Conservation (phyloP, 2,113 vertebrate genomes). For the Malurus cyaneus region DNA sequence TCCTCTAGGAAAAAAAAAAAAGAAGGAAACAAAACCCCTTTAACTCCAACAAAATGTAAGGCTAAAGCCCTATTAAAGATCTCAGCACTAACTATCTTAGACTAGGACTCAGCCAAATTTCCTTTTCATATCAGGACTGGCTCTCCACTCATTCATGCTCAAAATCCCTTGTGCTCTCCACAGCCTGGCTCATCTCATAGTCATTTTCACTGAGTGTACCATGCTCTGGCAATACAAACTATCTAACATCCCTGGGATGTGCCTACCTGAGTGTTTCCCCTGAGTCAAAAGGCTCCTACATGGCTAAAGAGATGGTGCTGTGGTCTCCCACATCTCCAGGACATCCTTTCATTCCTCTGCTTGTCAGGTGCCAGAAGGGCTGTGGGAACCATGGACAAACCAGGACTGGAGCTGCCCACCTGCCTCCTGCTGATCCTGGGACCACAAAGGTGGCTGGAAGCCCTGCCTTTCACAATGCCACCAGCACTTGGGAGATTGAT, state of each 20-base stretch:
- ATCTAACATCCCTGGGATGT: background rate
- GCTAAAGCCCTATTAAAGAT: background rate
- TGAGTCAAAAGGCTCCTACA: background rate
- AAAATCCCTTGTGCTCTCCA: background rate
- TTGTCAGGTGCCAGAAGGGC: background rate
- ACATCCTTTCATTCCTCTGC: background rate
- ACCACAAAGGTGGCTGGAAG: background rate
- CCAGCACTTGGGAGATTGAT: background rate
- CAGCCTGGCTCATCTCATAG: background rate
- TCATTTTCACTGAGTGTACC: background rate
- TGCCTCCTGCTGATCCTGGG: background rate
- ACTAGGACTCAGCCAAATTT: background rate
- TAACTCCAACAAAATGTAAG: background rate
- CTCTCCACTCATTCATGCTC: background rate
- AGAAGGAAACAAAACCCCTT: rapidly evolving
- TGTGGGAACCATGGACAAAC: background rate
- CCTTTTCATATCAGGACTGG: background rate
- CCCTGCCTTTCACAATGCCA: background rate
- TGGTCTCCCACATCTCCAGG: background rate
- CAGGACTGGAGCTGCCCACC: rapidly evolving
- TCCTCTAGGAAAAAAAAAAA: background rate
- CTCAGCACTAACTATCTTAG: background rate
- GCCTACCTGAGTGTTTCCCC: too few species aligned
- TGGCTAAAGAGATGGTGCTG: background rate
- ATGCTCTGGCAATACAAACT: background rate